Evolutionary conservation across 2,888 invertebrate species (phyloP), one percentile per base, ranked within the genome.

Genomic region (Chloroclystis v-ata): DNA sequence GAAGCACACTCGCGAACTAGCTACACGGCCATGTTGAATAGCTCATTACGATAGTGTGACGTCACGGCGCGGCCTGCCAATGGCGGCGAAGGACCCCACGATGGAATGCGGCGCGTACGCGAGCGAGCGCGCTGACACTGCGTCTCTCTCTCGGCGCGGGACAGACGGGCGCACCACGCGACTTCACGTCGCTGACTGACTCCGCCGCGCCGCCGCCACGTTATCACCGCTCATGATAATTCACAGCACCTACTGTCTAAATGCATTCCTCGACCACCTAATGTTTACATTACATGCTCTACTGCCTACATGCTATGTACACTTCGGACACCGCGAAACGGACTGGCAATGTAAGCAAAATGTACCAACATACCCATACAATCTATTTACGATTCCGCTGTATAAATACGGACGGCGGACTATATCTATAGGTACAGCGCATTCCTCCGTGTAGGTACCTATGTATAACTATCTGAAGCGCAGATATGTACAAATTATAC

Each of bases 1-100:
- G 89, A 89, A 88, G 86, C 87, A 87, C 90, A 90, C 90, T 90
- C 90, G 89, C 89, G 87, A 86, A 89, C 91, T 90, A 90, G 91
- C 91, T 91, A 91, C 90, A 91, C 92, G 92, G 93, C 93, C 93
- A 93, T 93, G 92, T 93, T 93, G 92, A 91, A 93, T 93, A 92
- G 92, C 92, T 91, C 92, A 92, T 92, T 92, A 92, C 92, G 92
- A 92, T 90, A 10, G 91, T 89, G 90, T 93, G 92, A 93, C 93
- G 93, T 93, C 93, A 92, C 90, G 89, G 32, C 89, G 89, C 89
- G 89, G 87, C 82, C 89, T 78, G 84, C 91, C 91, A 91, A 91
- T 91, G 85, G 88, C 83, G 74, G 82, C 89, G 89, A 89, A 86
- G 85, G 85, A 82, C 84, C 82, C 85, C 86, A 84, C 86, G 85